phyloP scores from a whole-genome alignment of 2,113 vertebrate genomes.

The Jaculus jaculus region DNA sequence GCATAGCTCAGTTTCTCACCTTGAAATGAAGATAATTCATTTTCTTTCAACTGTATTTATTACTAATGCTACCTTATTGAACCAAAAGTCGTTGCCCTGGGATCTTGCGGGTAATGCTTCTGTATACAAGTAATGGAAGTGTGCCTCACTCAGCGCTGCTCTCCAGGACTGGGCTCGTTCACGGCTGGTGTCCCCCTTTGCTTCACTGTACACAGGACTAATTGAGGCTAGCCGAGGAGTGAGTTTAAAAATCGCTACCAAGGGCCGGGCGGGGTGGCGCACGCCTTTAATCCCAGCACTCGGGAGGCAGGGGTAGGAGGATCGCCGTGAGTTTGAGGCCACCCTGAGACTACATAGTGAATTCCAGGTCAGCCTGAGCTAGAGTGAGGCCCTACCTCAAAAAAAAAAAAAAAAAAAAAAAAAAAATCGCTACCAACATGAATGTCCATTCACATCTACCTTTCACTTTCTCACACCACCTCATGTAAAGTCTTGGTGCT shows the following conservation, averaged over 20 bases:
- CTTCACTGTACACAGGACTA: not conserved
- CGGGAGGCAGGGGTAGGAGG: too few species aligned
- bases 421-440: not conserved
- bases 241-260: conserved; percentile 39
- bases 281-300: too few species aligned
- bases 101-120: conserved; percentile 15
- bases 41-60: not conserved
- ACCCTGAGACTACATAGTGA: too few species aligned
- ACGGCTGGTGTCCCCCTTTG: not conserved
- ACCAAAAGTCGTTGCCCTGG: not conserved
- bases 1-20: not conserved
- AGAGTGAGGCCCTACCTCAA: too few species aligned
- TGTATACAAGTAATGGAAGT: not conserved
- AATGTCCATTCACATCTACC: conserved; percentile 36
- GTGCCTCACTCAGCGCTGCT: not conserved
- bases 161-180: not conserved
- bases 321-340: too few species aligned
- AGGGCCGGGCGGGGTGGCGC: too few species aligned
- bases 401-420: too few species aligned
- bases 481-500: conserved; percentile 43
- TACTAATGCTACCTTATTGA: conserved; percentile 28
- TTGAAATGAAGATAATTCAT: not conserved
- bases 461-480: conserved; percentile 26
- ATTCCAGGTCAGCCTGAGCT: too few species aligned
- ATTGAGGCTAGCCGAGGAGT: not conserved